Evolutionary conservation across 2,888 invertebrate species (phyloP).

Genomic region (Euproctis similis): DNA sequence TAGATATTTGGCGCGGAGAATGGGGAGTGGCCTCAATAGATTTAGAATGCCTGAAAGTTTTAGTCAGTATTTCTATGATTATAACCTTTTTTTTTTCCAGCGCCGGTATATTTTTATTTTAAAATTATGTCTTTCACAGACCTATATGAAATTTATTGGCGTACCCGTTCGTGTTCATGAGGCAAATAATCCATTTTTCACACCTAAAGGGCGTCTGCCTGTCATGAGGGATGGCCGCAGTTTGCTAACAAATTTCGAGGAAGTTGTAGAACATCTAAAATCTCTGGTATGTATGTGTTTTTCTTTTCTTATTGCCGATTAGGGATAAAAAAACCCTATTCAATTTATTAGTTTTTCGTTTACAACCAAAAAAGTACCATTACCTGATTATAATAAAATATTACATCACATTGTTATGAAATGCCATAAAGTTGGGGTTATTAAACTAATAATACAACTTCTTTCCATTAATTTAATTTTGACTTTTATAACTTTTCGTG

Average conservation of each 20-base stretch:
- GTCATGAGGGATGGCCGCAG: conserved; percentile 78
- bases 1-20: conserved; percentile 90
- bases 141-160: conserved; percentile 84
- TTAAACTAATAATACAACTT: no score
- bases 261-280: conserved; percentile 81
- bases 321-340: no score
- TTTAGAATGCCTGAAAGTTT: conserved; percentile 85
- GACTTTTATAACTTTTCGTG: no score
- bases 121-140: conserved; percentile 49
- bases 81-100: conserved; percentile 23
- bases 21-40: conserved; percentile 92
- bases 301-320: no score
- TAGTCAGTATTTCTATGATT: conserved; percentile 77
- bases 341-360: no score
- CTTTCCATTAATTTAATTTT: no score
- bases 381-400: no score
- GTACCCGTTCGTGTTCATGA: conserved; percentile 82
- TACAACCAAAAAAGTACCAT: no score
- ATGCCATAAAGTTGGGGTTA: no score
- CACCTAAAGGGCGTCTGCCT: conserved; percentile 83
- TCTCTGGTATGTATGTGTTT: conserved; percentile 74
- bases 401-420: no score
- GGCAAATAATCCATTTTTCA: conserved; percentile 81
- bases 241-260: conserved; percentile 78
- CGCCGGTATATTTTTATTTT: conserved; percentile 28